Conservation (phyloP, 2,797 vertebrate species). For the Microctenopoma lineatum region DNA sequence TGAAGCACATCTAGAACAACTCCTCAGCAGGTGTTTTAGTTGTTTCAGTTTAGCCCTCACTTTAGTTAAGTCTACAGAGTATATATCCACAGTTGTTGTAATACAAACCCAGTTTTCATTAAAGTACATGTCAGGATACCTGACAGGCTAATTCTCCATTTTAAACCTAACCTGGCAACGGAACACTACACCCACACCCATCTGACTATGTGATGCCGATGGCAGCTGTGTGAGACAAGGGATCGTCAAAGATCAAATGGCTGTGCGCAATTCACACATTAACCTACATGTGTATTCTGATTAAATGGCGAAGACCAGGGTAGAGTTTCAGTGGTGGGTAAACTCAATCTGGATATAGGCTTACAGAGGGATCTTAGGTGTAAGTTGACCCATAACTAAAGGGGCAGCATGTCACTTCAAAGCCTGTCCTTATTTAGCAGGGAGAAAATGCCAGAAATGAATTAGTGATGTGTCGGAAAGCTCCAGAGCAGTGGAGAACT, state of each 20-base stretch:
- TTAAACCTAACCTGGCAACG: conserved; percentile 67
- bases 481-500: conserved; percentile 35
- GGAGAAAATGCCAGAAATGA: conserved; percentile 60
- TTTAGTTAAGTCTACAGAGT: conserved; percentile 26
- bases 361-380: conserved; percentile 59
- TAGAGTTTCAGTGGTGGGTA: conserved; percentile 55
- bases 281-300: conserved; percentile 70
- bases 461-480: conserved; percentile 70
- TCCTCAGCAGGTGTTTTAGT: background rate
- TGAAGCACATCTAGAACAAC: background rate
- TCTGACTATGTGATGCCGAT: conserved; percentile 1
- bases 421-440: conserved; percentile 59
- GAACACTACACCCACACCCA: conserved; percentile 48
- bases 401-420: conserved; percentile 62
- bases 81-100: conserved; percentile 25
- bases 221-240: background rate
- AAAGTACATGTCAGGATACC: conserved; percentile 59
- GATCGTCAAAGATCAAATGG: conserved; percentile 64
- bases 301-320: conserved; percentile 34
- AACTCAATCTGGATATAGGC: conserved; percentile 47
- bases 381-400: conserved; percentile 56
- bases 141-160: conserved; percentile 61
- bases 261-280: conserved; percentile 52
- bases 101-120: conserved; percentile 61
- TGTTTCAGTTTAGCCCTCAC: conserved; percentile 7